Conservation (phyloP, 2,113 vertebrate species). For the Podocnemis expansa region DNA sequence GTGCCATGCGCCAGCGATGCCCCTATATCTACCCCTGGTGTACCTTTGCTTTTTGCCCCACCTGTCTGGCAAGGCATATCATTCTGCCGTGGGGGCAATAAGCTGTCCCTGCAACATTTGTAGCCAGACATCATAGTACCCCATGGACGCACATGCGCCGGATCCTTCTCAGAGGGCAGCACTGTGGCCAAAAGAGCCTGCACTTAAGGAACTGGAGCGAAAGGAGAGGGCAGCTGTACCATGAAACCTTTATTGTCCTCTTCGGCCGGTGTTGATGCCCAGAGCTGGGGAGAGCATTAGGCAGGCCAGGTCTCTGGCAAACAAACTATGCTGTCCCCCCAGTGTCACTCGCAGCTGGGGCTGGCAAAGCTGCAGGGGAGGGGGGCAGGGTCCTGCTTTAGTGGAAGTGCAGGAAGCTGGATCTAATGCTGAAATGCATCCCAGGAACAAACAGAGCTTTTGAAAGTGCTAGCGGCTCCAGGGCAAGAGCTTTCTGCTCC, state of each 20-base stretch:
- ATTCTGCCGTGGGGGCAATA: neutral
- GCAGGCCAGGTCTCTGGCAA: neutral
- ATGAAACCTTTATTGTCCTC: neutral
- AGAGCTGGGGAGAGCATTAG: neutral
- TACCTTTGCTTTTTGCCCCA: neutral
- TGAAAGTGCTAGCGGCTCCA: neutral
- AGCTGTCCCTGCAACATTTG: neutral
- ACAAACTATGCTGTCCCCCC: neutral
- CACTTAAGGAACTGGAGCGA: neutral
- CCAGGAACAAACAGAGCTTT: neutral
- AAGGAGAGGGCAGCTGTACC: neutral
- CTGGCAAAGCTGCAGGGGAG: neutral
- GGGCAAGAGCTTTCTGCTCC: neutral
- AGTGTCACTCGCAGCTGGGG: neutral
- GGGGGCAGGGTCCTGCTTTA: neutral
- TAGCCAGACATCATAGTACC: neutral
- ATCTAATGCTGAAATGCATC: constrained; percentile 28
- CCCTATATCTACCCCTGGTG: too few relatives aligned
- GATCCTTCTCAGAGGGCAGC: neutral
- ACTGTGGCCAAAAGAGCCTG: neutral
- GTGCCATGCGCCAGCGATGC: too few relatives aligned
- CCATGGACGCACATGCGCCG: neutral
- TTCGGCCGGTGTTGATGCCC: neutral
- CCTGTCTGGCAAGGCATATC: neutral
- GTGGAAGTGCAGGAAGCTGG: constrained; percentile 33